Base-by-base conservation (phyloP, 2,113 vertebrate genomes). In the Pseudolaguvia tuberculata region DNA sequence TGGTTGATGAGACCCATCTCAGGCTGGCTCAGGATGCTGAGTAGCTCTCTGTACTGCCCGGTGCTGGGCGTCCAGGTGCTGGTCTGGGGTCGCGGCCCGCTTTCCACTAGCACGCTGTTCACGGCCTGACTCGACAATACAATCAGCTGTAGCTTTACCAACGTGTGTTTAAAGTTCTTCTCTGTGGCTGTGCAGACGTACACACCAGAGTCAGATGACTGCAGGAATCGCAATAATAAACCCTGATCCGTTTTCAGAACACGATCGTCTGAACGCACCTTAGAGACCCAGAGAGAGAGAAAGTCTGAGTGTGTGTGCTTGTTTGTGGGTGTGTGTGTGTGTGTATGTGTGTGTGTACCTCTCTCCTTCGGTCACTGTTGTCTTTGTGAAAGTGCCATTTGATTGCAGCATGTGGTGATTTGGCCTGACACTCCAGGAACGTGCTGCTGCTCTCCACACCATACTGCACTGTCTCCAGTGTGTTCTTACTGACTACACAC, bases 1-100 rank as follows among this genome's bases (percentile, higher is more conserved):
- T 98, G 95, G 86, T 98, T 96, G 88, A 98, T 95, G 79, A 97
- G 94, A 88, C 91, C 94, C 94, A 96, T 94, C 91, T 98, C 95
- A 0, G 95, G 95, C 81, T 97, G 96, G 86, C 91, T 94, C 80
- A 99, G 93, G 83, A 99, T 94, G 92, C 94, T 96, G 75, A 98
- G 91, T 79, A 99, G 88, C 88, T 98, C 96, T 86, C 96, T 94
- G 89, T 98, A 98, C 82, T 91, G 90, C 48, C 84, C 89, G 14
- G 86, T 72, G 14, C 81, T 89, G 89, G 80, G 92, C 83, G 47
- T 92, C 91, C 70, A 95, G 56, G 88, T 80, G 84, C 87, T 81
- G 76, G 90, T 78, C 82, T 88, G 87, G 18, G 83, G 79, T 0
- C 85, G 86, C 6, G 70, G 21, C 9, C 90, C 92, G 0, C 88